Percentiles rank a stretch among this genome's conserved stretches.
These are phyloP conservation scores for Drosophila eohydei DNA, from an alignment of 2,888 invertebrate genomes.

Conservation along the genomic window DNA sequence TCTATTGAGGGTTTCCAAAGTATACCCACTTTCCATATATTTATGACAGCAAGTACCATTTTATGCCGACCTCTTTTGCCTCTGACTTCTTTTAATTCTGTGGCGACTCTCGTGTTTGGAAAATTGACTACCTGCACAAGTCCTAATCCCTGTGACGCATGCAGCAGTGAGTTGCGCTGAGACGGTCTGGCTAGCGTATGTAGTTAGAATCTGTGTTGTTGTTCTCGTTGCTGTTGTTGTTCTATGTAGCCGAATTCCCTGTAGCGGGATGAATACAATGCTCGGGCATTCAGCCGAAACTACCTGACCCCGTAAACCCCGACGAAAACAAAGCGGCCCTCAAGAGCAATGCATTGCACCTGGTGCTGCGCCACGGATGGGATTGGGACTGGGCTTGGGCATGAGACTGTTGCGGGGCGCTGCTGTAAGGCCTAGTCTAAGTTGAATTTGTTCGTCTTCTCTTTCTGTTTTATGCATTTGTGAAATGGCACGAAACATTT, in stretches of 20 bases:
- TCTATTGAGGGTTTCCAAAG: background rate
- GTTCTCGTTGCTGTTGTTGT: conserved; percentile 10
- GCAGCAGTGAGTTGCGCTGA: conserved; percentile 24
- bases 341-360: conserved; percentile 66
- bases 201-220: conserved; percentile 15
- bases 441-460: conserved; percentile 15
- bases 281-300: conserved; percentile 65
- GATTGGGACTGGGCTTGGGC: conserved; percentile 18
- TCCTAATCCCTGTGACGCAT: conserved; percentile 78
- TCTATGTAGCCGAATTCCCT: conserved; percentile 48
- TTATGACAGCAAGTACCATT: conserved; percentile 11
- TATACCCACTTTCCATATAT: background rate
- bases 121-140: conserved; percentile 70
- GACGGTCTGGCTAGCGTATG: conserved; percentile 18
- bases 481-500: conserved; percentile 72
- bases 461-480: conserved; percentile 71
- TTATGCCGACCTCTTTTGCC: conserved; percentile 8
- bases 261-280: conserved; percentile 59
- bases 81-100: conserved; percentile 36
- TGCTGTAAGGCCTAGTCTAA: conserved; percentile 30
- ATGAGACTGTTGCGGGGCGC: conserved; percentile 11
- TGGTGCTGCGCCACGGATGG: conserved; percentile 57
- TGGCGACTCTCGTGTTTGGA: conserved; percentile 59
- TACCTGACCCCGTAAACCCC: conserved; percentile 69
- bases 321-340: conserved; percentile 44